phyloP scores from a whole-genome alignment of 2,888 invertebrate species.

The Caenorhabditis virilis region DNA sequence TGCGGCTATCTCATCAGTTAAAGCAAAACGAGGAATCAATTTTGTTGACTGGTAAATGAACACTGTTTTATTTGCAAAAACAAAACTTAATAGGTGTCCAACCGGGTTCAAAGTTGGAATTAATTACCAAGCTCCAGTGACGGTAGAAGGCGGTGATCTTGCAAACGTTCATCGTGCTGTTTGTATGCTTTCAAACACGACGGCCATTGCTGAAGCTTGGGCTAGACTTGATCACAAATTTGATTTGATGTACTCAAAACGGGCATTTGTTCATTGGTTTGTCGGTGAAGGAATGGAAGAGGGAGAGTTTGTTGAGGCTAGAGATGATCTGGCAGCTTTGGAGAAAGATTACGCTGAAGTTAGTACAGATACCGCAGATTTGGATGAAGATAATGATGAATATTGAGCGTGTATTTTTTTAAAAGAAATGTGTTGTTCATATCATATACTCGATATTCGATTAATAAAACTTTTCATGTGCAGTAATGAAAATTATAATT shows the following conservation, averaged over 20 bases:
- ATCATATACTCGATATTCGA: too few relatives aligned
- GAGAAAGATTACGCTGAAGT: constrained; percentile 41
- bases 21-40: constrained; percentile 72
- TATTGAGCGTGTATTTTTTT: constrained; percentile 8
- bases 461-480: too few relatives aligned
- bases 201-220: constrained; percentile 84
- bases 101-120: constrained; percentile 77
- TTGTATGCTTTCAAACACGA: constrained; percentile 87
- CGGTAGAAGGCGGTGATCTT: constrained; percentile 89
- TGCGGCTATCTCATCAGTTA: constrained; percentile 65
- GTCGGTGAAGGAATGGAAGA: constrained; percentile 60
- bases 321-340: constrained; percentile 39
- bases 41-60: constrained; percentile 77
- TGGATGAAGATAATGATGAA: constrained; percentile 37
- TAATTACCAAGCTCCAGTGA: constrained; percentile 75
- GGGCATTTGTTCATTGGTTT: constrained; percentile 54
- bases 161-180: constrained; percentile 75
- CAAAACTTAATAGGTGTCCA: too few relatives aligned
- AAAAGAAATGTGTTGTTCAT: too few relatives aligned
- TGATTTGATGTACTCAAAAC: constrained; percentile 57
- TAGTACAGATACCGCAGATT: constrained; percentile 33
- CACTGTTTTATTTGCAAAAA: too few relatives aligned
- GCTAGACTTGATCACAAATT: constrained; percentile 79
- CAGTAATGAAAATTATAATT: too few relatives aligned
- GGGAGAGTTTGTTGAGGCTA: constrained; percentile 56